Evolutionary conservation across 2,888 invertebrate genomes (phyloP).

Genomic region (Anarsia innoxiella): DNA sequence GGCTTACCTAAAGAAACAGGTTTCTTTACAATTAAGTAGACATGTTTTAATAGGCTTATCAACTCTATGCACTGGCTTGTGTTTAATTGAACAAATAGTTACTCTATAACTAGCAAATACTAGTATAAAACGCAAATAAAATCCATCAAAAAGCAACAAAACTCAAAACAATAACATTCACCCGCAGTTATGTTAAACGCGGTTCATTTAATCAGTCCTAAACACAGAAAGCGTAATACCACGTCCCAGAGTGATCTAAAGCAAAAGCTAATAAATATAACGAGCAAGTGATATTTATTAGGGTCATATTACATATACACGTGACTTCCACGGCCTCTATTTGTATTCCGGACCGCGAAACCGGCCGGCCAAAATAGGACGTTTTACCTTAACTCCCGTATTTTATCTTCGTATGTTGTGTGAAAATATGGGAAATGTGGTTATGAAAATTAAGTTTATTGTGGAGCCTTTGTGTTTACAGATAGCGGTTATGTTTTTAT

Average conservation of each 20-base stretch:
- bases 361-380: conserved; percentile 43
- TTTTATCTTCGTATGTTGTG: conserved; percentile 47
- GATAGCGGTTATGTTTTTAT: too few species aligned
- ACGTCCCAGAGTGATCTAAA: conserved; percentile 31
- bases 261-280: conserved; percentile 44
- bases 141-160: too few species aligned
- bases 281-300: conserved; percentile 59
- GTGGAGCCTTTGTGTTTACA: not conserved
- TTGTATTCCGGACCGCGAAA: conserved; percentile 41
- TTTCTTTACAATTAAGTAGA: too few species aligned
- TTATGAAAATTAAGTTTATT: conserved; percentile 17
- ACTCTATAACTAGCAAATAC: too few species aligned
- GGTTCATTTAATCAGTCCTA: too few species aligned
- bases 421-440: conserved; percentile 35
- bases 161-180: too few species aligned
- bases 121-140: too few species aligned
- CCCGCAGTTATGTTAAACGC: too few species aligned
- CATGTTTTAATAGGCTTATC: too few species aligned
- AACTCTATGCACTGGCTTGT: too few species aligned
- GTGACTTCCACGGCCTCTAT: conserved; percentile 38
- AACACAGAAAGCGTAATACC: conserved; percentile 18
- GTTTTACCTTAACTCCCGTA: conserved; percentile 47
- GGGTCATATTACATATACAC: conserved; percentile 52
- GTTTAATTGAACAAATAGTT: too few species aligned
- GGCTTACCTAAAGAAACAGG: too few species aligned